These are phyloP conservation scores for Ceratitis capitata DNA, from an alignment of 1,140 invertebrate genomes.

Conservation along the genomic window DNA sequence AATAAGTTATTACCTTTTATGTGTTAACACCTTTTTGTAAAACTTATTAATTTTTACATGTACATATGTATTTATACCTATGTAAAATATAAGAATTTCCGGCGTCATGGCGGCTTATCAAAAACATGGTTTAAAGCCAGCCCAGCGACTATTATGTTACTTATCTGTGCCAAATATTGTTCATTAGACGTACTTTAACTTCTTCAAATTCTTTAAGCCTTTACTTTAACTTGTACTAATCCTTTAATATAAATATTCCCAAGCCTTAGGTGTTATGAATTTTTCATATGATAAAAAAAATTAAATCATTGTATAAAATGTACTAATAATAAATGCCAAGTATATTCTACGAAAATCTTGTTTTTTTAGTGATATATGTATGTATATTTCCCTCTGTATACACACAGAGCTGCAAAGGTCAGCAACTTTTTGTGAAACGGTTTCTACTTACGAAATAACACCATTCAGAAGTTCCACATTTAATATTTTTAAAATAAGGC, in stretches of 20 bases:
- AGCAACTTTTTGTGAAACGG: neutral
- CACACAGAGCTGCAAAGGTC: neutral
- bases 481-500: neutral
- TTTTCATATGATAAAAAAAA: too few relatives aligned
- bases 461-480: neutral
- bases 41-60: neutral
- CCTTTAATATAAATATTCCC: too few relatives aligned
- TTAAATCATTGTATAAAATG: neutral
- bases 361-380: neutral
- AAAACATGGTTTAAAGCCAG: neutral
- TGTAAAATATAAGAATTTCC: neutral
- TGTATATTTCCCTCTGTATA: neutral
- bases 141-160: neutral
- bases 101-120: neutral
- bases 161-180: conserved; percentile 26
- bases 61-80: neutral
- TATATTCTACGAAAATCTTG: neutral
- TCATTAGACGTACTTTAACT: conserved; percentile 25
- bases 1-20: neutral
- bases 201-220: neutral
- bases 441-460: neutral
- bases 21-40: conserved; percentile 8
- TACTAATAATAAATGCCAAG: conserved; percentile 5
- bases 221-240: too few relatives aligned
- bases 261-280: too few relatives aligned